phyloP scores from a whole-genome alignment of 1,140 invertebrate species.

The Tenebrio molitor region DNA sequence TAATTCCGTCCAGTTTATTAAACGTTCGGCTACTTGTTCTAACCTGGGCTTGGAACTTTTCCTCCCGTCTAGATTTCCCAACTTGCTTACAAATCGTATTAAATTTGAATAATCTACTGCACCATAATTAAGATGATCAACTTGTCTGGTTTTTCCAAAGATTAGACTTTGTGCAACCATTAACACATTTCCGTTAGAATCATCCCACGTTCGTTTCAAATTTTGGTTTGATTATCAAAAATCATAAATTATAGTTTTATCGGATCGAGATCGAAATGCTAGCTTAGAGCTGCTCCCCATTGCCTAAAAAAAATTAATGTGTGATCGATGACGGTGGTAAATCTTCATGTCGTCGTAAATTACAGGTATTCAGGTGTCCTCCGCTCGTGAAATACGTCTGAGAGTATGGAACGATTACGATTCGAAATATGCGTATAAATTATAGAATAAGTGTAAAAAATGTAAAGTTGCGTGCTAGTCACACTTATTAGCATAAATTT shows the following conservation, averaged over 20 bases:
- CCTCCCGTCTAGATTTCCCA: not conserved
- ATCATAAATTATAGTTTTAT: too few species aligned
- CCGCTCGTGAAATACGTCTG: conserved; percentile 12
- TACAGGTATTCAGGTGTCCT: conserved; percentile 7
- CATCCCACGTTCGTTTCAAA: too few species aligned
- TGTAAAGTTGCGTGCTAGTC: conserved; percentile 55
- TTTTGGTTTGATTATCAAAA: too few species aligned
- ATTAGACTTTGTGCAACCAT: too few species aligned
- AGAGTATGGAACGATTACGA: not conserved
- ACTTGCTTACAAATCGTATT: not conserved
- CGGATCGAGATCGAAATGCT: too few species aligned
- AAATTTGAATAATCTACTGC: not conserved
- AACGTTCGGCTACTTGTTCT: not conserved
- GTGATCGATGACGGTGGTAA: conserved; percentile 2
- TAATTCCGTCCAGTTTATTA: not conserved
- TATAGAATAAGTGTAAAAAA: conserved; percentile 51
- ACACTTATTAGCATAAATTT: conserved; percentile 56
- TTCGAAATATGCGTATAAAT: conserved; percentile 33
- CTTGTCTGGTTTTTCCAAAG: too few species aligned
- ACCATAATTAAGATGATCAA: too few species aligned
- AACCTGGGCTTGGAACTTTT: not conserved
- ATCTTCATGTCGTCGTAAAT: conserved; percentile 6
- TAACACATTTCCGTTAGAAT: too few species aligned
- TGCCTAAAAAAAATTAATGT: conserved; percentile 1
- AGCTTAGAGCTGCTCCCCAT: too few species aligned